phyloP scores from a whole-genome alignment of 2,797 vertebrate species.

The Carduelis carduelis region DNA sequence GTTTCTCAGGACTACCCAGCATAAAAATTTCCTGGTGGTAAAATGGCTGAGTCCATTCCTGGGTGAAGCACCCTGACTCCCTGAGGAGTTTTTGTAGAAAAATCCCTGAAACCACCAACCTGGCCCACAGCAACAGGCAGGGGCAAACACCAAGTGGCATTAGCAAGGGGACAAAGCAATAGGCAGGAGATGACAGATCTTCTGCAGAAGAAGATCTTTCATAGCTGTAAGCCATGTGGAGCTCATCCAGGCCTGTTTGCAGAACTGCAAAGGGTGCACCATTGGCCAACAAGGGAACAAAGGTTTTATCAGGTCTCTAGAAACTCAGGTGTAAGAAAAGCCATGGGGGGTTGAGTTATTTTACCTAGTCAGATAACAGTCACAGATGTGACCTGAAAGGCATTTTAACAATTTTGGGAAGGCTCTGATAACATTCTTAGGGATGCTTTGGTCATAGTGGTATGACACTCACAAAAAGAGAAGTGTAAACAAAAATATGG shows the following conservation, averaged over 20 bases:
- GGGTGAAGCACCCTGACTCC: not conserved
- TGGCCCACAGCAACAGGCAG: not conserved
- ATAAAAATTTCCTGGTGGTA: not conserved
- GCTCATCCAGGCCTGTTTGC: not conserved
- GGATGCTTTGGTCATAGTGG: not conserved
- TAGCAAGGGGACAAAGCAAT: constrained; percentile 2
- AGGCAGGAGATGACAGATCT: not conserved
- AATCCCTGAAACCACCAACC: constrained; percentile 16
- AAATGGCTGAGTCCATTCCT: not conserved
- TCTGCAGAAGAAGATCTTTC: not conserved
- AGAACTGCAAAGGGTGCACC: not conserved
- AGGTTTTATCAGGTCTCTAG: not conserved
- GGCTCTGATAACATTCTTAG: not conserved
- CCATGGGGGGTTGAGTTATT: not conserved
- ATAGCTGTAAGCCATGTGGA: not conserved
- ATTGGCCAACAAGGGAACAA: not conserved
- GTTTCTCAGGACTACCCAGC: not conserved
- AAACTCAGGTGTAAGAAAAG: constrained; percentile 17
- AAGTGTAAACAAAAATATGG: not conserved
- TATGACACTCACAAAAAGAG: not conserved
- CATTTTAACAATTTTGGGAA: constrained; percentile 20
- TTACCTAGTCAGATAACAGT: constrained; percentile 5
- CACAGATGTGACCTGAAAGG: not conserved
- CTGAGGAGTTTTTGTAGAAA: not conserved
- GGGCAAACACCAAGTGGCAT: not conserved